Conservation (phyloP, 2,113 vertebrate genomes). For the Pleuronectes platessa region DNA sequence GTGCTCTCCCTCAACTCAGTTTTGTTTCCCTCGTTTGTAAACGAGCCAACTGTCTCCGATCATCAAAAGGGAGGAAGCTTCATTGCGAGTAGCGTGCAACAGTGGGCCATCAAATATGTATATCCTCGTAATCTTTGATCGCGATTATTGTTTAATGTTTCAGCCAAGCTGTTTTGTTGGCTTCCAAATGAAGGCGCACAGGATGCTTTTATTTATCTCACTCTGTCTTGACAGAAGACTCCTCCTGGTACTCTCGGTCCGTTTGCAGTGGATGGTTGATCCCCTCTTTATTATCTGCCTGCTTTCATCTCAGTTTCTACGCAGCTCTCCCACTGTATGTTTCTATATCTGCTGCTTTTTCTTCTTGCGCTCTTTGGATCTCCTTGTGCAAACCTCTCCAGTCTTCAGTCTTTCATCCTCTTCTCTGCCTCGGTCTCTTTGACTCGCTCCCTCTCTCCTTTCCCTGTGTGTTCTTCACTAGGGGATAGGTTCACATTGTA, state of each 20-base stretch:
- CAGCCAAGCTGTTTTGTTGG: constrained; percentile 44
- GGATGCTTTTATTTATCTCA: constrained; percentile 41
- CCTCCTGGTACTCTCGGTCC: constrained; percentile 33
- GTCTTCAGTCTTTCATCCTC: constrained; percentile 23
- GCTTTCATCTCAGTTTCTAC: constrained; percentile 32
- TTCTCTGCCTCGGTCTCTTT: constrained; percentile 1
- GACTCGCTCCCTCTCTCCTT: background rate
- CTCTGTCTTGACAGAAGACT: constrained; percentile 17
- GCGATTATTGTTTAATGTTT: constrained; percentile 58
- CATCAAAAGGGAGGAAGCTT: constrained; percentile 45
- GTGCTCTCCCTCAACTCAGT: constrained; percentile 37
- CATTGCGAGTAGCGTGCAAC: constrained; percentile 6
- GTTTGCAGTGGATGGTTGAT: constrained; percentile 41
- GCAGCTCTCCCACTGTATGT: constrained; percentile 13
- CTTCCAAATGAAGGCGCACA: constrained; percentile 21
- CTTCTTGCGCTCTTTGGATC: constrained; percentile 18
- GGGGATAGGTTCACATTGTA: constrained; percentile 27
- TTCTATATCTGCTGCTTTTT: constrained; percentile 23
- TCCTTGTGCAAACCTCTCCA: constrained; percentile 5
- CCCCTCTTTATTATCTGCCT: constrained; percentile 27
- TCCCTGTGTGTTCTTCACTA: constrained; percentile 27
- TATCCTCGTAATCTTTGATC: constrained; percentile 65
- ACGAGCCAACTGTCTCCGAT: constrained; percentile 54
- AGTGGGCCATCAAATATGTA: constrained; percentile 65
- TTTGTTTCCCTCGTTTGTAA: constrained; percentile 53